Conservation (phyloP, 2,888 invertebrate genomes). For the Apamea monoglypha region DNA sequence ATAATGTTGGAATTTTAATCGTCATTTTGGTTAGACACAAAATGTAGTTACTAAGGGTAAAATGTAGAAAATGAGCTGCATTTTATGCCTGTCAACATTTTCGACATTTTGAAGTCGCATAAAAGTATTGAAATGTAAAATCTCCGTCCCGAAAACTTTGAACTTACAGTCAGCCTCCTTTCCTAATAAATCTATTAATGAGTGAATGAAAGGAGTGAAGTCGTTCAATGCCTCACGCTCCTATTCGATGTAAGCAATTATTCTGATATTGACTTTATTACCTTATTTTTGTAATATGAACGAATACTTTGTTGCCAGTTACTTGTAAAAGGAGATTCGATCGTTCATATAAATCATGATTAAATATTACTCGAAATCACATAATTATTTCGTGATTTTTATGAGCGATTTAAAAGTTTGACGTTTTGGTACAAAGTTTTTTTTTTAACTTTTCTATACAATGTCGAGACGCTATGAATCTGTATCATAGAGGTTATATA, state of each 20-base stretch:
- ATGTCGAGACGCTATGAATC: background rate
- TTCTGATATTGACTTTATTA: slow-evolving; percentile 66
- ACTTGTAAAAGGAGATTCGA: background rate
- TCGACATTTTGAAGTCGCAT: background rate
- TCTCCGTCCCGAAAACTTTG: slow-evolving; percentile 29
- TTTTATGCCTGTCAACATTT: slow-evolving; percentile 13
- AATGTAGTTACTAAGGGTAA: background rate
- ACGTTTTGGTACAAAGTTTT: too few species aligned
- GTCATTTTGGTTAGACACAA: slow-evolving; percentile 22
- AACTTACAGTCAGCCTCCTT: background rate
- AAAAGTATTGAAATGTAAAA: background rate
- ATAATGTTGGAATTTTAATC: slow-evolving; percentile 24
- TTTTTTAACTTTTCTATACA: background rate
- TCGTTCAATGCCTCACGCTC: slow-evolving; percentile 51
- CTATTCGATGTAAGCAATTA: slow-evolving; percentile 55
- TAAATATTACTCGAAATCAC: slow-evolving; percentile 6
- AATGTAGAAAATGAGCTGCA: slow-evolving; percentile 50
- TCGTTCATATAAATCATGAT: slow-evolving; percentile 3
- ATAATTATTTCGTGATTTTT: slow-evolving; percentile 4
- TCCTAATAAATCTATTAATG: slow-evolving; percentile 6
- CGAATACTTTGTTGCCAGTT: slow-evolving; percentile 4
- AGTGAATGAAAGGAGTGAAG: slow-evolving; percentile 44
- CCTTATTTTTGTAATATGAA: slow-evolving; percentile 13
- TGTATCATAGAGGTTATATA: background rate
- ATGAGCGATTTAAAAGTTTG: slow-evolving; percentile 7